Evolutionary conservation across 2,113 vertebrate species (phyloP).

Genomic region (Peromyscus maniculatus): DNA sequence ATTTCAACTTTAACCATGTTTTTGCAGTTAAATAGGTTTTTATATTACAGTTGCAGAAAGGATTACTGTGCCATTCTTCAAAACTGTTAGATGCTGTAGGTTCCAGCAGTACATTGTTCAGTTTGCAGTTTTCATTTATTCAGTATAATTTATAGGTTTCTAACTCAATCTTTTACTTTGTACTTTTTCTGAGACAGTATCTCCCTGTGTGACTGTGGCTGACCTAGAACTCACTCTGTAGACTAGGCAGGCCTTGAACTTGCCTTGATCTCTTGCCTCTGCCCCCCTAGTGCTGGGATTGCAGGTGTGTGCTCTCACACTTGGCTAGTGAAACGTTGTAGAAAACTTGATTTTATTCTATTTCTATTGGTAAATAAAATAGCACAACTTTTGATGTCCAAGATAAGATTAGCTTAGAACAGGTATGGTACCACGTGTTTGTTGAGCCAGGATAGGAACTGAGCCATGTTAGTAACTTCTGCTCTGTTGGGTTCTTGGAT

Average conservation of each 20-base stretch:
- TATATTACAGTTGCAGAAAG: conserved; percentile 42
- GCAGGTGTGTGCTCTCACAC: background rate
- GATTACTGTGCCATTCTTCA: conserved; percentile 15
- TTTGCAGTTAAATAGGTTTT: conserved; percentile 43
- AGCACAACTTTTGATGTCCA: background rate
- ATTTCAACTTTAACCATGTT: conserved; percentile 23
- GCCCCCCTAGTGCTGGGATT: background rate
- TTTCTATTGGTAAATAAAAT: conserved; percentile 59
- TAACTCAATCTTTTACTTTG: conserved; percentile 8
- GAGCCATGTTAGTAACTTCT: conserved; percentile 12
- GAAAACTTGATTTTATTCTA: conserved; percentile 67
- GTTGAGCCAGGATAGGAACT: conserved; percentile 15
- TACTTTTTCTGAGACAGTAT: background rate
- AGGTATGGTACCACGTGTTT: background rate
- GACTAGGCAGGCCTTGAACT: background rate
- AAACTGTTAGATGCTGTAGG: background rate
- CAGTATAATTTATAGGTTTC: conserved; percentile 27
- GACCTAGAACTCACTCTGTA: background rate
- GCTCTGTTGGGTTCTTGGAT: conserved; percentile 47
- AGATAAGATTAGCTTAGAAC: conserved; percentile 51
- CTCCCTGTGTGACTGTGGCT: background rate
- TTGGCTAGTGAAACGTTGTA: conserved; percentile 14
- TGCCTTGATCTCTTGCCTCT: background rate
- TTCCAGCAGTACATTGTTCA: background rate
- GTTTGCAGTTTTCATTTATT: conserved; percentile 6